These are phyloP conservation scores for Allophyes oxyacanthae DNA, from an alignment of 2,888 invertebrate species.

Conservation along the genomic window DNA sequence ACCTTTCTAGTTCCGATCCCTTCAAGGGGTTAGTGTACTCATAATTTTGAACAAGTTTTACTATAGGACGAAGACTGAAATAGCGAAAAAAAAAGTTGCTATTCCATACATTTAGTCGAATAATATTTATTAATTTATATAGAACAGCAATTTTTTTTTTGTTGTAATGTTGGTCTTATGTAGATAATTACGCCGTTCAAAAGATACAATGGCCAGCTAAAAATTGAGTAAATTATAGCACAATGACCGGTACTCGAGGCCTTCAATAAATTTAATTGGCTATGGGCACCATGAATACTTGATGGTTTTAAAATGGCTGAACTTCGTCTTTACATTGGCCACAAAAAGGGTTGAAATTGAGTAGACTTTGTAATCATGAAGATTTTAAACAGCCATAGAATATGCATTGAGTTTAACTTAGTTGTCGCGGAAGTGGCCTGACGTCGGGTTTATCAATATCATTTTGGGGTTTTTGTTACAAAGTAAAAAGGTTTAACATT, in stretches of 20 bases:
- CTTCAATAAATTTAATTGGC: constrained; percentile 6
- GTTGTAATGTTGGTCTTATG: too few species aligned
- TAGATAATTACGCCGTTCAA: too few species aligned
- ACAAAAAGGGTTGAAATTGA: constrained; percentile 15
- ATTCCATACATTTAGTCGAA: too few species aligned
- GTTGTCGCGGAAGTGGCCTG: neutral
- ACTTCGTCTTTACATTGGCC: constrained; percentile 16
- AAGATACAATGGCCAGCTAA: too few species aligned
- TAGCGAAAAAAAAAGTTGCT: too few species aligned
- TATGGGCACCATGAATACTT: constrained; percentile 35
- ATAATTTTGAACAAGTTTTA: too few species aligned
- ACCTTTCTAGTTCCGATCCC: too few species aligned
- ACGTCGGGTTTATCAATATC: constrained; percentile 12
- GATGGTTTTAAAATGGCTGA: constrained; percentile 15
- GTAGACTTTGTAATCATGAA: constrained; percentile 21
- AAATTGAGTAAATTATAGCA: too few species aligned
- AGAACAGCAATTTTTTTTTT: too few species aligned
- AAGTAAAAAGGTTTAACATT: neutral
- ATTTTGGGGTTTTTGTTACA: constrained; percentile 1
- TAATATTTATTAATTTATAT: too few species aligned
- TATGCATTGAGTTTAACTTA: constrained; percentile 39
- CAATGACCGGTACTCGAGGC: neutral
- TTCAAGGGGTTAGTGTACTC: too few species aligned
- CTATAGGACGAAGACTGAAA: too few species aligned
- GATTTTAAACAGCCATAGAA: constrained; percentile 42